phyloP scores from a whole-genome alignment of 2,113 vertebrate genomes.

The Eulemur rufifrons region DNA sequence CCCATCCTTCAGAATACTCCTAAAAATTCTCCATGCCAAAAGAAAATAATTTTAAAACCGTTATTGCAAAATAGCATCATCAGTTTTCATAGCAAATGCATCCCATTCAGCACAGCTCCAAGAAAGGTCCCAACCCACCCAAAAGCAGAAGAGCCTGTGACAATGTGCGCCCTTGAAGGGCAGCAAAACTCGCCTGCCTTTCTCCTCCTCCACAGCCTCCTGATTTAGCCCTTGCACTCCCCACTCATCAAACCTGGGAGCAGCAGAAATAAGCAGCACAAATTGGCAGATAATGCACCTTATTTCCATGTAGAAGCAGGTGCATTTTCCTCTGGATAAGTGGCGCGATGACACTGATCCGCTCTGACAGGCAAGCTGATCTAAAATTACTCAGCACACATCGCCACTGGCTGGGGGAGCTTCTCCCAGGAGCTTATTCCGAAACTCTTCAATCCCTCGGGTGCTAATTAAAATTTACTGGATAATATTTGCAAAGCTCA shows the following conservation, averaged over 20 bases:
- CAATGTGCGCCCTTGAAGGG: not conserved
- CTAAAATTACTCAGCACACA: constrained; percentile 88
- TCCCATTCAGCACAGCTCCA: not conserved
- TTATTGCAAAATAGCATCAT: constrained; percentile 9
- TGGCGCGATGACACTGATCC: constrained; percentile 85
- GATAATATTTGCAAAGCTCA: constrained; percentile 87
- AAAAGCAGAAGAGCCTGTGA: not conserved
- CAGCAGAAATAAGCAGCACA: constrained; percentile 84
- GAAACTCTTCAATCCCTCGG: constrained; percentile 83
- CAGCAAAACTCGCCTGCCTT: not conserved
- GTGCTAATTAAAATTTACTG: constrained; percentile 91
- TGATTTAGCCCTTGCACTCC: constrained; percentile 71
- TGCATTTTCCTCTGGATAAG: constrained; percentile 84
- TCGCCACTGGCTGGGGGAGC: constrained; percentile 76
- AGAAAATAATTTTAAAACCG: not conserved
- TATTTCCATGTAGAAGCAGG: constrained; percentile 88
- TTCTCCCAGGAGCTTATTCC: constrained; percentile 82
- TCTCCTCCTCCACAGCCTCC: constrained; percentile 7
- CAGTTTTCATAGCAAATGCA: not conserved
- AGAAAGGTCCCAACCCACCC: not conserved
- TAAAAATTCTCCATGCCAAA: not conserved
- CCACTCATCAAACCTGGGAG: constrained; percentile 77
- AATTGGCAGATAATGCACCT: constrained; percentile 87
- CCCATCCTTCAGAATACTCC: not conserved
- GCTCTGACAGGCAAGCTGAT: constrained; percentile 87